These are phyloP conservation scores for Macroglossus sobrinus DNA, from an alignment of 2,113 vertebrate species.

Conservation along the genomic window DNA sequence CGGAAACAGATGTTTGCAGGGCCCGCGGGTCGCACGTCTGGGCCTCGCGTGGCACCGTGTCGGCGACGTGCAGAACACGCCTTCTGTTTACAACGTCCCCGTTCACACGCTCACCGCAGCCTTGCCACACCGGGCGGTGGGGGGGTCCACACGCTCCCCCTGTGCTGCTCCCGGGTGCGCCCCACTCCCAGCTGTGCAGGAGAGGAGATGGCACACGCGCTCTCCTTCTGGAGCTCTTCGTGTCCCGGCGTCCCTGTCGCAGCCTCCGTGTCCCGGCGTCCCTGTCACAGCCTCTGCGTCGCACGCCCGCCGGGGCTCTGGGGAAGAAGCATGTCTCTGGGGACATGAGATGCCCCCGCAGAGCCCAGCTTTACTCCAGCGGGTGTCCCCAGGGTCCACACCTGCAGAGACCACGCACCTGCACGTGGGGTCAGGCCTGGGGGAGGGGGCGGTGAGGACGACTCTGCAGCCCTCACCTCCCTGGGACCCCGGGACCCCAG, in stretches of 20 bases:
- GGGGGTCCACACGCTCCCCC: too few relatives aligned
- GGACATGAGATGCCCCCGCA: neutral
- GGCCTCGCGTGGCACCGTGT: neutral
- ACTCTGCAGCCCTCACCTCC: neutral
- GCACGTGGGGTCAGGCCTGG: accelerated
- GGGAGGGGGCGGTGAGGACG: too few relatives aligned
- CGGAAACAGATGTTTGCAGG: neutral
- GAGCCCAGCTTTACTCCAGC: neutral
- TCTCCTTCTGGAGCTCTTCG: too few relatives aligned
- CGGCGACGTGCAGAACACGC: neutral
- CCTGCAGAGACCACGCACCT: neutral
- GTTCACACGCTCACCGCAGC: neutral
- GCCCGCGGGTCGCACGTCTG: neutral
- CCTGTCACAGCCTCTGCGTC: neutral
- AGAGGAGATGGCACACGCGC: too few relatives aligned
- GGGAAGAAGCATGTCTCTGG: neutral
- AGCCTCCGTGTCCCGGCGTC: accelerated
- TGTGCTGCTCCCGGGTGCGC: too few relatives aligned
- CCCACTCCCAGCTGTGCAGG: too few relatives aligned
- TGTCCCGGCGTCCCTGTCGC: accelerated
- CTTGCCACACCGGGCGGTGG: neutral
- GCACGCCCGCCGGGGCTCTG: neutral
- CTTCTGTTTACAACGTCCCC: neutral
- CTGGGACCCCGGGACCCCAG: neutral
- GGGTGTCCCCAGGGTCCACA: neutral